These are phyloP conservation scores for Micrasema minimum DNA, from an alignment of 1,140 invertebrate species.

Conservation along the genomic window DNA sequence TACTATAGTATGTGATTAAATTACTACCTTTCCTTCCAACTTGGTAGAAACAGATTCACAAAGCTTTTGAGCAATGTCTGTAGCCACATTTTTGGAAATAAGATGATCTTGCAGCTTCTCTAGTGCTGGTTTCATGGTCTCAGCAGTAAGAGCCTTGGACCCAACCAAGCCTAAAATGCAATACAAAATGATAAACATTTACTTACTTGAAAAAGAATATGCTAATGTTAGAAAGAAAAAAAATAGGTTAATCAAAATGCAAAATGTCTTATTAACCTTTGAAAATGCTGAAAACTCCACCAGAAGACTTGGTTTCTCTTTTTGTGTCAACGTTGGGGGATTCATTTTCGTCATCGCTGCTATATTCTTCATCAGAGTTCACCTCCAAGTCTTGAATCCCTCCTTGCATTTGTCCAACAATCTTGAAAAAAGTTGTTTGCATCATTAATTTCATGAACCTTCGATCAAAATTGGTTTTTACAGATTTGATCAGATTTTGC, in stretches of 20 bases:
- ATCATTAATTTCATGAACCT: too few species aligned
- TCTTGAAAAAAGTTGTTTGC: constrained; percentile 63
- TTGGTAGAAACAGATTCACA: constrained; percentile 95
- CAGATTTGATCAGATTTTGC: too few species aligned
- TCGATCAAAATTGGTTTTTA: too few species aligned
- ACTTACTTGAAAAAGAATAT: too few species aligned
- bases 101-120: constrained; percentile 97
- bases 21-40: constrained; percentile 88
- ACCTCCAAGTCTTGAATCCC: constrained; percentile 76
- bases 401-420: constrained; percentile 85
- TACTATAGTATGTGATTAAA: constrained; percentile 1
- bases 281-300: constrained; percentile 83
- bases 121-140: constrained; percentile 85
- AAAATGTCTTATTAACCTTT: constrained; percentile 72
- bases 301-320: constrained; percentile 63
- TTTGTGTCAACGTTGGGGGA: constrained; percentile 59
- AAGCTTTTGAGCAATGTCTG: constrained; percentile 93
- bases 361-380: constrained; percentile 67
- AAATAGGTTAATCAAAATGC: too few species aligned
- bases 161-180: constrained; percentile 76
- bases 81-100: constrained; percentile 97
- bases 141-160: constrained; percentile 78
- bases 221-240: too few species aligned
- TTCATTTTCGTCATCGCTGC: constrained; percentile 67
- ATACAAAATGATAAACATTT: too few species aligned